Evolutionary conservation across 2,113 vertebrate genomes (phyloP).

Genomic region (Smithornis capensis): DNA sequence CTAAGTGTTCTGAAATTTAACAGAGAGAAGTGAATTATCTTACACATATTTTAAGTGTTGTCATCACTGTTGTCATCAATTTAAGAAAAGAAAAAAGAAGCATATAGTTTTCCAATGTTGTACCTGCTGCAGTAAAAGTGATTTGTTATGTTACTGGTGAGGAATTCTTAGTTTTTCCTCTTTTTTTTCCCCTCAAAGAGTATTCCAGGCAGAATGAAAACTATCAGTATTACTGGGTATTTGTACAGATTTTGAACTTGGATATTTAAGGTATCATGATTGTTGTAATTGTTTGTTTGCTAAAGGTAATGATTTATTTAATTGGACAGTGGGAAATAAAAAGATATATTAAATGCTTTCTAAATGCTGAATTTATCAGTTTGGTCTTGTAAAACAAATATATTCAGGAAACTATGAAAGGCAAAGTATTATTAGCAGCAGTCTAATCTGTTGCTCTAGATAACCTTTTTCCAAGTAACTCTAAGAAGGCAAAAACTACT

Average conservation of each 20-base stretch:
- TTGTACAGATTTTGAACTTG: neutral
- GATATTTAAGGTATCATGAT: neutral
- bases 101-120: neutral
- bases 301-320: neutral
- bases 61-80: neutral
- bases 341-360: neutral
- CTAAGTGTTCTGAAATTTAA: neutral
- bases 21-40: neutral
- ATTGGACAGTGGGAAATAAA: neutral
- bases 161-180: neutral
- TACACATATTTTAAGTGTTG: neutral
- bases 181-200: neutral
- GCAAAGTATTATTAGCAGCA: constrained; percentile 24
- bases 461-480: neutral
- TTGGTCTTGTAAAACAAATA: neutral
- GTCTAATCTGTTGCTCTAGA: neutral
- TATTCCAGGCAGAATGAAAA: neutral
- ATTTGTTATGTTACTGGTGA: neutral
- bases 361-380: neutral
- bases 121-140: neutral
- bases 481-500: neutral
- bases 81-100: neutral
- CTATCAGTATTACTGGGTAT: neutral
- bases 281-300: neutral
- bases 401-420: constrained; percentile 20